These are phyloP conservation scores for Mustelus asterias DNA, from an alignment of 2,113 vertebrate species.

Conservation along the genomic window DNA sequence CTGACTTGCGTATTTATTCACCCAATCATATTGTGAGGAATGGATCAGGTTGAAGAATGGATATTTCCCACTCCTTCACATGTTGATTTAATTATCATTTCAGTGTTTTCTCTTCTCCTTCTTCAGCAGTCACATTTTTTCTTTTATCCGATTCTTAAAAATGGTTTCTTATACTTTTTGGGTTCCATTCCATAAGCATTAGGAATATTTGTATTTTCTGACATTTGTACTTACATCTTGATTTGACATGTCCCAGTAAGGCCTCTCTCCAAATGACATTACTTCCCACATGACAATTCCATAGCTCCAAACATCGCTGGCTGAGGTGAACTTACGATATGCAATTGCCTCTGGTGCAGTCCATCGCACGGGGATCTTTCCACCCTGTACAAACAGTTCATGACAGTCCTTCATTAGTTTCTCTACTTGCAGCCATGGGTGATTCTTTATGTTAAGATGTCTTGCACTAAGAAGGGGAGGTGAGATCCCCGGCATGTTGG, in stretches of 20 bases:
- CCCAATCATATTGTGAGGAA: not conserved
- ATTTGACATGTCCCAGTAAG: constrained; percentile 78
- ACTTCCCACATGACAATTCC: constrained; percentile 79
- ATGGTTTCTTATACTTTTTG: not conserved
- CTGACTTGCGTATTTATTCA: not conserved
- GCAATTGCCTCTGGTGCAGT: constrained; percentile 68
- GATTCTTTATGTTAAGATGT: not conserved
- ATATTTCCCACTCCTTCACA: not conserved
- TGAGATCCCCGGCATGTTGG: not conserved
- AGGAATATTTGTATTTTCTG: not conserved
- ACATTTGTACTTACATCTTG: constrained; percentile 61
- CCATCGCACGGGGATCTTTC: constrained; percentile 72
- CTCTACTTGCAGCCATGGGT: not conserved
- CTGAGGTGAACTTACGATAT: constrained; percentile 71
- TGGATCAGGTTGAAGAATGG: not conserved
- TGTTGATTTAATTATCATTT: not conserved
- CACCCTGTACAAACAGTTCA: constrained; percentile 50
- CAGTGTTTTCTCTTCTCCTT: not conserved
- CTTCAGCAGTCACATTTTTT: not conserved
- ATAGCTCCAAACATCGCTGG: constrained; percentile 71
- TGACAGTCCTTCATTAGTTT: not conserved
- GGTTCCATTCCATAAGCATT: not conserved
- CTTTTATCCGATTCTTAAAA: not conserved
- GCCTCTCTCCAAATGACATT: constrained; percentile 72
- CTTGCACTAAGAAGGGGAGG: not conserved